Evolutionary conservation across 1,140 invertebrate species (phyloP), one percentile per base, ranked within the genome.

Genomic region (Cherax destructor): DNA sequence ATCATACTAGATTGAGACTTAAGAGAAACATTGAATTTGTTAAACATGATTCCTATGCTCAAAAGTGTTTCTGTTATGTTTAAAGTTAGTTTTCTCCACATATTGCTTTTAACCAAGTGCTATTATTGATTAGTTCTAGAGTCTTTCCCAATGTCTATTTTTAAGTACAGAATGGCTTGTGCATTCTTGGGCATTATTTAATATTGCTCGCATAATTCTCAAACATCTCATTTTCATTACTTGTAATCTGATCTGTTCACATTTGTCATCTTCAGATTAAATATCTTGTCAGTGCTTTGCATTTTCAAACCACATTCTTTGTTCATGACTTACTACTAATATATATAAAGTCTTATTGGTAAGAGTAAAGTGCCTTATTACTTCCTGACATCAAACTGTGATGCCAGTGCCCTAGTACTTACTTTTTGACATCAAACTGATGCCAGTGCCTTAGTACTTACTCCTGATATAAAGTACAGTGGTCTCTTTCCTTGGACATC

Each of bases 151-250:
- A 0, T 69, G 52, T 10, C 52, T 56, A 10, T 13, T 56, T 56
- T 13, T 13, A 56, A 30, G 9, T 69, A 18, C 69, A 72, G 18
- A 30, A 72, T 72, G 30, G 69, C 69, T 72, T 18, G 30, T 4
- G n/a, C 30, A 9, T 10, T 5, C 69, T 9, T 74, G 69, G 69
- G 69, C 69, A 74, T 74, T 74, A 74, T 74, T 74, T 24, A 74
- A 74, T 74, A 74, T 74, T 74, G 69, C 69, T 74, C 69, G 30
- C 69, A 74, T 74, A 30, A 74, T 5, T 74, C 69, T 74, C 69
- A 74, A 6, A 74, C 21, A 74, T 74, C 30, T 21, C n/a, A 74
- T 69, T 74, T 10, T 74, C 65, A 69, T 69, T 5, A 56, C 52
- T 18, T 65, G 2, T 30, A 24, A 30, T 24, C 21, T 74, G 6